Evolutionary conservation across 2,113 vertebrate species (phyloP), one percentile per base, ranked within the genome.

Genomic region (Eudyptes chrysolophus): DNA sequence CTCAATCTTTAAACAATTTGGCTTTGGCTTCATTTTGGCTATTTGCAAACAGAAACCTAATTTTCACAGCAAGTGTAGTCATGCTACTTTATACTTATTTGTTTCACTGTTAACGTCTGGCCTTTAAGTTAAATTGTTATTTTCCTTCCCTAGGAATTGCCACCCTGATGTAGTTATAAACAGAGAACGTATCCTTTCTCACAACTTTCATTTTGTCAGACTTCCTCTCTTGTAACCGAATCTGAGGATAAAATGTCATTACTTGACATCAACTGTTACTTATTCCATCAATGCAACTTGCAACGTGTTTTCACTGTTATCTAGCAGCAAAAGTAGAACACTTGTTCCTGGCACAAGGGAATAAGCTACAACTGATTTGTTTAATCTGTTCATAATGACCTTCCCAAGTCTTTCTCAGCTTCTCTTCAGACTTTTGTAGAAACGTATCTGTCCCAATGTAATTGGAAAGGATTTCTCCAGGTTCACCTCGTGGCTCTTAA

Each of bases 81-180:
- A 52, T 70, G 66, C 61, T 90, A 79, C 49, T 87, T 93, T 64
- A 64, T 75, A 62, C 55, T 84, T 27, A 26, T 85, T 94, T 88
- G 74, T 93, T 96, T 79, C 49, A 72, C 36, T 54, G 78, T 90
- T 95, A 69, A 93, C 69, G 70, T 72, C 66, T 93, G 79, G 75
- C 74, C 40, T 95, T 87, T 76, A 96, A 97, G 78, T 89, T 90
- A 90, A 92, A 91, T 64, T 48, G 44, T 55, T 87, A 13, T 54
- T 92, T 96, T 93, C 40, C 40, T 93, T 68, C 84, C 75, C 87
- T 46, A 25, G 58, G 58, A 78, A 93, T 85, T 93, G 46, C 66
- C 65, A 46, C 68, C 36, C 36, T 83, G 58, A 80, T 88, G 70
- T 20, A 82, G 48, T 82, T 87, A 70, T 57, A 97, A 96, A 90